These are phyloP conservation scores for Zaprionus lineosus DNA, from an alignment of 2,888 invertebrate species.

Conservation along the genomic window DNA sequence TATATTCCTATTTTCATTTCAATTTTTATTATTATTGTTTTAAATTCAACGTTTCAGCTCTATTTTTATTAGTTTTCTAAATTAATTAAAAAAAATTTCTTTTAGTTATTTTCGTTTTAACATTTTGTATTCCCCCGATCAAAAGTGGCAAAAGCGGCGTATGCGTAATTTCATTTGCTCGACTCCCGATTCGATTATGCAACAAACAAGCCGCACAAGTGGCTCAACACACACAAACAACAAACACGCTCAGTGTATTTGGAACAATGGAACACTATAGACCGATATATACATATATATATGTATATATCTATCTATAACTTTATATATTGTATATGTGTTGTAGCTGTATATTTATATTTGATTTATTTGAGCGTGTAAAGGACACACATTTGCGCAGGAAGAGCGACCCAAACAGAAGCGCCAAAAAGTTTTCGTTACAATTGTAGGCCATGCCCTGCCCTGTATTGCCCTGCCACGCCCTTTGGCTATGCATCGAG, in stretches of 20 bases:
- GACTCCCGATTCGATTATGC: conserved; percentile 69
- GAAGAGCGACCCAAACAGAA: conserved; percentile 62
- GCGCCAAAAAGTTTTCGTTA: conserved; percentile 65
- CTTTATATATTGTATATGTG: too few relatives aligned
- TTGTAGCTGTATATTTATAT: conserved; percentile 46
- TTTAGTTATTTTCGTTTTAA: neutral
- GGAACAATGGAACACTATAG: conserved; percentile 40
- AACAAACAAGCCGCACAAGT: conserved; percentile 71
- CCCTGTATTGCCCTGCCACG: conserved; percentile 4
- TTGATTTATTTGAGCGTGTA: conserved; percentile 75
- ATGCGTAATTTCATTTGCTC: conserved; percentile 71
- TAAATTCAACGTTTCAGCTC: too few relatives aligned
- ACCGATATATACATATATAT: too few relatives aligned
- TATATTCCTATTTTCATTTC: too few relatives aligned
- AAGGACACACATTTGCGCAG: conserved; percentile 49
- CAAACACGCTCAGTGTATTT: conserved; percentile 24
- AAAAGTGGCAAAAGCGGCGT: conserved; percentile 54
- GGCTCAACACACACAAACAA: conserved; percentile 40
- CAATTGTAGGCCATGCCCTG: conserved; percentile 52
- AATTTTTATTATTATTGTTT: too few relatives aligned
- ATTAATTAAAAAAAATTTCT: too few relatives aligned
- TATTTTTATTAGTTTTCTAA: too few relatives aligned
- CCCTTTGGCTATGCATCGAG: too few relatives aligned
- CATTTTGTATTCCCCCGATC: too few relatives aligned
- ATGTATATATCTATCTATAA: neutral